phyloP scores from a whole-genome alignment of 1,140 invertebrate species.

The Aphelinus certus region DNA sequence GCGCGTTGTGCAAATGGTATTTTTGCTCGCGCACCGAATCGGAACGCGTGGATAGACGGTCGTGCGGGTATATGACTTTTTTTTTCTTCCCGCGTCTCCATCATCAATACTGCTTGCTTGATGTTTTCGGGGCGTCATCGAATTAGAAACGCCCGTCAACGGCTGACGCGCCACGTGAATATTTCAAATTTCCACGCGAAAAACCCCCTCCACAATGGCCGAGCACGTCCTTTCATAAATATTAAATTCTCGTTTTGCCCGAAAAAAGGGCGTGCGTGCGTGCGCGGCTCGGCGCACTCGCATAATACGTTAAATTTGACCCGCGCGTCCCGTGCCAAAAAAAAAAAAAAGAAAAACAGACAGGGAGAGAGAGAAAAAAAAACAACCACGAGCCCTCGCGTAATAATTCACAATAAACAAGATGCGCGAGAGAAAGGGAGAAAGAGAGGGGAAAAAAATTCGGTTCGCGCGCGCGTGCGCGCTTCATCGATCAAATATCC shows the following conservation, averaged over 20 bases:
- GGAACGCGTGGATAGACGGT: no score
- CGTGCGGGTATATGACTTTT: no score
- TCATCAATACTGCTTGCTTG: no score
- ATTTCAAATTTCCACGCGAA: background rate
- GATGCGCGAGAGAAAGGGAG: background rate
- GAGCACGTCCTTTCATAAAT: background rate
- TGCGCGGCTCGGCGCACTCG: background rate
- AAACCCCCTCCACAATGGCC: background rate
- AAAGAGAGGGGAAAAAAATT: no score
- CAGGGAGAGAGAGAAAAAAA: no score
- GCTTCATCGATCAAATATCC: slow-evolving; percentile 34
- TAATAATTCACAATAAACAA: no score
- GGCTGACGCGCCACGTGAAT: background rate
- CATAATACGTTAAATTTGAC: slow-evolving; percentile 13
- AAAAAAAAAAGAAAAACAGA: background rate
- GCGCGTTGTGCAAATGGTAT: no score
- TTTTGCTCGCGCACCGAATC: no score
- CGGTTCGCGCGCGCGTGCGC: background rate
- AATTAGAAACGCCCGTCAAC: no score
- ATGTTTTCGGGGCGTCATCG: no score
- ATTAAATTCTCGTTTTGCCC: background rate
- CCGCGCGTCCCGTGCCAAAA: background rate
- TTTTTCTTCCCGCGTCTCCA: no score
- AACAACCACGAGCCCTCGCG: no score
- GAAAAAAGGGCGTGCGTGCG: background rate